phyloP scores from a whole-genome alignment of 2,797 vertebrate species.

The Sternarchorhynchus goeldii region DNA sequence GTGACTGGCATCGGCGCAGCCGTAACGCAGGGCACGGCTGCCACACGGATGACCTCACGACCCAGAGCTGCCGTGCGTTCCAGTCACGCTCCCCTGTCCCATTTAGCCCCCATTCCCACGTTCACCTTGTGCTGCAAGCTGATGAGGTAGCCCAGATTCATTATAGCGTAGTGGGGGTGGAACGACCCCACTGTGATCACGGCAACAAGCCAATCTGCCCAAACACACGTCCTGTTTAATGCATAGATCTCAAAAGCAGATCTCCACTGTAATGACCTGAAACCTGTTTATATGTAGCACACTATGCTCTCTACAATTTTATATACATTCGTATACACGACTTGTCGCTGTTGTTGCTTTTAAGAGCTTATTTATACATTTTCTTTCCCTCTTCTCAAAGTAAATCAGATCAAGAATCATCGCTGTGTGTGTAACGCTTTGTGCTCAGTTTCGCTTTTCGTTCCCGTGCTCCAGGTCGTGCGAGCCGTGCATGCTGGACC shows the following conservation, averaged over 20 bases:
- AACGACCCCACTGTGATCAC: slow-evolving; percentile 59
- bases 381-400: too few species aligned
- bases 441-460: slow-evolving; percentile 1
- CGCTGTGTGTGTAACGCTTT: too few species aligned
- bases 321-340: too few species aligned
- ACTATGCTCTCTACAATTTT: too few species aligned
- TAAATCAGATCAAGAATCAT: too few species aligned
- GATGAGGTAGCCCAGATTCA: slow-evolving; percentile 51
- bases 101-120: slow-evolving; percentile 32
- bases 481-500: slow-evolving; percentile 94
- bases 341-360: too few species aligned
- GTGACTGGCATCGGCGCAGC: slow-evolving; percentile 14
- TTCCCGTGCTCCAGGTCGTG: slow-evolving; percentile 78
- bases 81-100: slow-evolving; percentile 32
- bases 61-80: slow-evolving; percentile 13
- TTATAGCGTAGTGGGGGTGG: slow-evolving; percentile 45
- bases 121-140: slow-evolving; percentile 33
- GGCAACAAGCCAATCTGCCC: slow-evolving; percentile 53
- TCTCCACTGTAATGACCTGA: not conserved
- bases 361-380: too few species aligned
- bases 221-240: not conserved
- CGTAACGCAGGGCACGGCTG: slow-evolving; percentile 27
- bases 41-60: slow-evolving; percentile 27
- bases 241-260: not conserved
- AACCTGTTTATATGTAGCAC: not conserved